Evolutionary conservation across 2,113 vertebrate species (phyloP).

Genomic region (Sminthopsis crassicaudata): DNA sequence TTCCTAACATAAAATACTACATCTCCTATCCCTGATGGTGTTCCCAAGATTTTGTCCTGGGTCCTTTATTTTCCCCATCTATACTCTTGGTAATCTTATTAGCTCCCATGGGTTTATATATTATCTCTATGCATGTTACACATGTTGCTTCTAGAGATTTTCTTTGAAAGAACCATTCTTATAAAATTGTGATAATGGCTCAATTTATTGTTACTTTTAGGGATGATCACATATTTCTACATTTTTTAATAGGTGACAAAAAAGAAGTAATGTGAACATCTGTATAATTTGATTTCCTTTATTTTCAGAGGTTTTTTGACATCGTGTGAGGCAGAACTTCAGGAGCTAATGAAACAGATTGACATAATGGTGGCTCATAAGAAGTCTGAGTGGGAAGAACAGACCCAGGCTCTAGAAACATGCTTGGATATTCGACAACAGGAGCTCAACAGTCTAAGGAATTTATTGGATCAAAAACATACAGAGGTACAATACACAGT

Average conservation of each 20-base stretch:
- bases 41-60: background rate
- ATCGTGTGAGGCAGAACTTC: constrained; percentile 94
- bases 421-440: constrained; percentile 86
- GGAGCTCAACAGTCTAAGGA: constrained; percentile 86
- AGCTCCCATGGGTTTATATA: background rate
- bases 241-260: constrained; percentile 30
- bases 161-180: background rate
- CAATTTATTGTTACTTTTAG: background rate
- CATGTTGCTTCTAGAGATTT: background rate
- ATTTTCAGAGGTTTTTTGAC: constrained; percentile 80
- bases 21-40: background rate
- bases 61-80: background rate
- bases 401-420: constrained; percentile 86
- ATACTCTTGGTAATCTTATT: background rate
- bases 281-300: constrained; percentile 55
- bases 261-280: background rate
- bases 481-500: constrained; percentile 88
- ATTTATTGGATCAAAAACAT: constrained; percentile 85
- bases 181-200: background rate
- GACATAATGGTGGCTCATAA: constrained; percentile 97
- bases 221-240: background rate
- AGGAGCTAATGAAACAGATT: constrained; percentile 97
- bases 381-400: constrained; percentile 91
- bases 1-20: background rate
- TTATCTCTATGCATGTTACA: background rate